Evolutionary conservation across 2,113 vertebrate genomes (phyloP), one percentile per base, ranked within the genome.

Genomic region (Mugil cephalus): DNA sequence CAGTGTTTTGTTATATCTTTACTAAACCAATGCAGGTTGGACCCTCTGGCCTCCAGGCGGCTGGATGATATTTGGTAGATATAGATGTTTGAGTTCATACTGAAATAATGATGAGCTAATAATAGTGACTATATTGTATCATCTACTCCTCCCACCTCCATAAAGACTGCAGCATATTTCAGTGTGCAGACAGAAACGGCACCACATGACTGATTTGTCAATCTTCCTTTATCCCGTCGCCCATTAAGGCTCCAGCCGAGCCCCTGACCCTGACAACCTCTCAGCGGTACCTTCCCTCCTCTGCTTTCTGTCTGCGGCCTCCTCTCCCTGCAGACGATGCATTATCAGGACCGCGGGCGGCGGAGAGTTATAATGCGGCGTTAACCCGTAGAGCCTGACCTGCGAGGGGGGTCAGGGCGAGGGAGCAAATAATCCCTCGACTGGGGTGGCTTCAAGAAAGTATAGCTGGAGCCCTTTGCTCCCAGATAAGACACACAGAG

Each of bases 311-410:
- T 10, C 42, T 53, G 38, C 36, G 5, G 24, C n/a, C 30, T 17
- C n/a, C n/a, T n/a, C n/a, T n/a, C n/a, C n/a, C n/a, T n/a, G n/a
- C n/a, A n/a, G n/a, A n/a, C n/a, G n/a, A n/a, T n/a, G 24, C 24
- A 30, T 30, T 30, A 39, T 56, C 40, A 59, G 48, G 35, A 30
- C 24, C 24, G 39, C 47, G 45, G 52, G 62, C 12, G 42, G 52
- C 17, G 52, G 34, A 83, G 67, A 85, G 54, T 77, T 85, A 79
- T 83, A 70, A 85, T 78, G 77, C 51, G 56, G 51, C 5, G 13
- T 80, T 82, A 83, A 86, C 77, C 69, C 63, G 77, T 69, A 50
- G 55, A 45, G 59, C 48, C 67, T 42, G 45, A 51, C 67, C 38
- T 9, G 21, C 39, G 50, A 61, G 40, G 24, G n/a, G 64, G 71